These are phyloP conservation scores for Pleuronectes platessa DNA, from an alignment of 2,113 vertebrate genomes.

Conservation along the genomic window DNA sequence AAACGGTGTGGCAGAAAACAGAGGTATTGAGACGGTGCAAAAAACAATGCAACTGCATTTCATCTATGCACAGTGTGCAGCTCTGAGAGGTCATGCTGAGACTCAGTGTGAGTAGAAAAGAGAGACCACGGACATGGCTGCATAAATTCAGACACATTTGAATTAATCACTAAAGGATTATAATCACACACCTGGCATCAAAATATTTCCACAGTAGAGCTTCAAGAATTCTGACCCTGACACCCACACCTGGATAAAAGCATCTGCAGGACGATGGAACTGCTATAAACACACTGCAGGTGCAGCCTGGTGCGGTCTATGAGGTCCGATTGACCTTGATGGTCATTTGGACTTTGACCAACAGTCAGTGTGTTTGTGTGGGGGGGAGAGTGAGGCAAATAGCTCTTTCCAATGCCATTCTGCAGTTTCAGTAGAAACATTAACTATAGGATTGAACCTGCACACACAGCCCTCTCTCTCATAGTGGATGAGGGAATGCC, in stretches of 20 bases:
- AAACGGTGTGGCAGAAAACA: conserved; percentile 29
- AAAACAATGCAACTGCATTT: conserved; percentile 19
- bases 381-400: no score
- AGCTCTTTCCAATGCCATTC: no score
- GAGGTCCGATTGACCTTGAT: no score
- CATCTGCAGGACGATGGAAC: background rate
- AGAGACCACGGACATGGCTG: conserved; percentile 10
- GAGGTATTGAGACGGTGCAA: conserved; percentile 26
- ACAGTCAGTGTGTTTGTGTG: no score
- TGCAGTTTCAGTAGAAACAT: no score
- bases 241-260: background rate
- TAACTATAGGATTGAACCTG: no score
- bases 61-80: conserved; percentile 20
- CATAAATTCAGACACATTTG: conserved; percentile 8
- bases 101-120: conserved; percentile 3
- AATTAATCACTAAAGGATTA: conserved; percentile 11
- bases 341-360: no score
- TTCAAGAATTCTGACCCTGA: background rate
- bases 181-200: conserved; percentile 6
- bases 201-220: conserved; percentile 10
- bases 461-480: no score
- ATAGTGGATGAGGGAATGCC: no score
- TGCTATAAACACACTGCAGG: background rate
- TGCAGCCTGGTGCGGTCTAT: background rate
- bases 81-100: conserved; percentile 14